These are phyloP conservation scores for Chrysodeixis includens DNA, from an alignment of 2,888 invertebrate species.

Conservation along the genomic window DNA sequence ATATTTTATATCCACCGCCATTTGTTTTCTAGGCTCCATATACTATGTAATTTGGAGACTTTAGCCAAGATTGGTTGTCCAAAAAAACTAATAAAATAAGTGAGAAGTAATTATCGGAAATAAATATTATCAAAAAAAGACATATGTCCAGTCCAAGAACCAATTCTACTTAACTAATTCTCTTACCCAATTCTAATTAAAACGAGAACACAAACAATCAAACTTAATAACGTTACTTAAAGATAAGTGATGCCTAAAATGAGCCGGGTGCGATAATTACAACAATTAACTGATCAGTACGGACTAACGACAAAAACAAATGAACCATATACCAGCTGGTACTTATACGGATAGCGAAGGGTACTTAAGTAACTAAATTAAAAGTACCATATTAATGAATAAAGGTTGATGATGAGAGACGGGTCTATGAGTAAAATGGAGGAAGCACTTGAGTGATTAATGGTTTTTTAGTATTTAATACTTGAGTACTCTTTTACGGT, in stretches of 20 bases:
- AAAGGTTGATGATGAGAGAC: neutral
- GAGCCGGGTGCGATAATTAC: conserved; percentile 37
- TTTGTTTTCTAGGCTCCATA: no score
- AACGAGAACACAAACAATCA: conserved; percentile 11
- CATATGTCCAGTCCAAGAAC: no score
- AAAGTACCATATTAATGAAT: neutral
- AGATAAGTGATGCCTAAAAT: conserved; percentile 29
- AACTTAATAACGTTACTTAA: conserved; percentile 17
- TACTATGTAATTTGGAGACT: no score
- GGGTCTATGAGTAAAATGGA: no score
- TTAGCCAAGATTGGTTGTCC: no score
- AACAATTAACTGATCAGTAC: conserved; percentile 34
- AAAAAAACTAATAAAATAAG: no score
- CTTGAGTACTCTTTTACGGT: no score
- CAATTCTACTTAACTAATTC: no score
- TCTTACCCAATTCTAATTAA: neutral
- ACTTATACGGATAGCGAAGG: no score
- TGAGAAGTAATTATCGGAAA: no score
- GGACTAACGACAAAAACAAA: conserved; percentile 26
- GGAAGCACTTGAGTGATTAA: neutral
- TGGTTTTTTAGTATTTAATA: neutral
- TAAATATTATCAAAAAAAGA: no score
- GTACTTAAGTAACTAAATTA: neutral
- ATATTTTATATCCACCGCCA: no score
- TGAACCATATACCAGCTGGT: neutral